phyloP scores from a whole-genome alignment of 2,888 invertebrate species.

The Eristalis arbustorum region DNA sequence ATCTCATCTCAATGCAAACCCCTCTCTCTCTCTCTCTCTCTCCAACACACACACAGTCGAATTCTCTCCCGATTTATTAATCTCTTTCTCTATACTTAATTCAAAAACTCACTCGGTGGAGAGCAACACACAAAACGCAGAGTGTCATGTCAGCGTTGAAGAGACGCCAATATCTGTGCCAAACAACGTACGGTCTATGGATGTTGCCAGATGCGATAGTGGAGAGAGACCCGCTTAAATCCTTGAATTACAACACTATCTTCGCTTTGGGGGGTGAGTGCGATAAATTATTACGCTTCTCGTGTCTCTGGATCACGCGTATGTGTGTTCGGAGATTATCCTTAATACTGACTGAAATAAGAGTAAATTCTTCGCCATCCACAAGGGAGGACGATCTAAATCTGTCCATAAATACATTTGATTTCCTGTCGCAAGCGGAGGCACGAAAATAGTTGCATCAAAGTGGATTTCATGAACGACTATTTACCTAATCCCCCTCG shows the following conservation, averaged over 20 bases:
- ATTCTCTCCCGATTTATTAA: constrained; percentile 6
- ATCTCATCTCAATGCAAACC: constrained; percentile 4
- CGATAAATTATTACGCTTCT: constrained; percentile 49
- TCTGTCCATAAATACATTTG: constrained; percentile 64
- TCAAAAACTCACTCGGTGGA: constrained; percentile 5
- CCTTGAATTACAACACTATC: not conserved
- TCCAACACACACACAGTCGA: too few species aligned
- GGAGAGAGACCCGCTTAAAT: not conserved
- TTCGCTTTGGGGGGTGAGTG: not conserved
- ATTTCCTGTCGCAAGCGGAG: constrained; percentile 45
- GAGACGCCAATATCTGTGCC: constrained; percentile 57
- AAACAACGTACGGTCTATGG: constrained; percentile 1
- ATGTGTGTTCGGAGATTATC: constrained; percentile 51
- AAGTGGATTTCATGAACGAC: constrained; percentile 41
- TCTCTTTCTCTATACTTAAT: constrained; percentile 16
- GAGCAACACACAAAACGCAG: not conserved
- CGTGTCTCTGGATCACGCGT: constrained; percentile 62
- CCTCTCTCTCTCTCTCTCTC: not conserved
- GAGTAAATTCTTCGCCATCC: constrained; percentile 41
- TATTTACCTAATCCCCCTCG: constrained; percentile 57
- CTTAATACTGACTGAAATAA: constrained; percentile 59
- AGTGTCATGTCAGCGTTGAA: constrained; percentile 29
- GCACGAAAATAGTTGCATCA: constrained; percentile 50
- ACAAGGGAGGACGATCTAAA: constrained; percentile 38
- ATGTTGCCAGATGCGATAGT: constrained; percentile 61